Base-by-base conservation (phyloP, 2,113 vertebrate species). In the Canis aureus region DNA sequence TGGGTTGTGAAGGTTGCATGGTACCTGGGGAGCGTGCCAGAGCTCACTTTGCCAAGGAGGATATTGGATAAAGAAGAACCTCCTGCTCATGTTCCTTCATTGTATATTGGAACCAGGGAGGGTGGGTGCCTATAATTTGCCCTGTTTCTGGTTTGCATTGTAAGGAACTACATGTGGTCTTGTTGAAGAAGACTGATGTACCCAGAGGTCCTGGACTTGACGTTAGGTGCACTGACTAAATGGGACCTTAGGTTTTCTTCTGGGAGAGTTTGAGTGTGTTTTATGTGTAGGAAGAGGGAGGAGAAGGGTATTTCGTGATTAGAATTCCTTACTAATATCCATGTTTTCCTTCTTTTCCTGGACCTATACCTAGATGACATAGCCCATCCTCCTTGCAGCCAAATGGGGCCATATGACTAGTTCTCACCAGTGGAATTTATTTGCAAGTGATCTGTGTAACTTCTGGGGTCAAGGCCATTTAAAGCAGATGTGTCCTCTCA, bases 341-440 rank as follows among this genome's bases (percentile, higher is more conserved):
- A 11, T 22, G 53, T 79, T 91, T 92, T 62, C 57, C 78, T 93
- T 95, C 84, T 78, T 62, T 79, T 79, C 67, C 51, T 55, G 49
- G 38, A 35, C 23, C 3, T 69, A 3, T 38, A 85, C 27, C n/a
- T 82, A 23, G 71, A 60, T 89, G 55, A 32, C 74, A 4, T 67
- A 43, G 66, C n/a, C 9, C 19, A 59, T 55, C 51, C 17, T 85
- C 12, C 32, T n/a, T 66, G 35, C 35, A 55, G 22, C 51, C 78
- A 49, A 35, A 10, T 35, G 57, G 43, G 64, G 11, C 13, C 8
- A 0, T 8, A 1, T 49, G 35, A 55, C 57, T 66, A 8, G 71
- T 57, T 88, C 51, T 95, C 5, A 76, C 12, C 19, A 51, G 2
- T 43, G n/a, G 27, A 32, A n/a, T 59, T 67, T 73, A 43, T 80